phyloP scores from a whole-genome alignment of 2,113 vertebrate species.

The Brachyhypopomus gauderio region DNA sequence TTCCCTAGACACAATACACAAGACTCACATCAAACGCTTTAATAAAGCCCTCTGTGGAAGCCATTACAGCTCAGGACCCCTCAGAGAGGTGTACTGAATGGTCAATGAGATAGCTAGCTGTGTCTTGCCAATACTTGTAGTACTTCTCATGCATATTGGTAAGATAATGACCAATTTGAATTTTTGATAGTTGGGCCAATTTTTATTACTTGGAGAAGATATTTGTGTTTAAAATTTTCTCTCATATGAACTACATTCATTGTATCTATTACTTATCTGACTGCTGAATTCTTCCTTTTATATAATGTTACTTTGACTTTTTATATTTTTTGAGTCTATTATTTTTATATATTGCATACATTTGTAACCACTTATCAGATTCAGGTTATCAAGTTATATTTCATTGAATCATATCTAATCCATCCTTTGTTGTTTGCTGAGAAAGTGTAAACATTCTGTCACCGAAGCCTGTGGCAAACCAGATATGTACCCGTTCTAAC shows the following conservation, averaged over 20 bases:
- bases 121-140: background rate
- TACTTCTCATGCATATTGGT: background rate
- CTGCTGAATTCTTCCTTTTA: too few species aligned
- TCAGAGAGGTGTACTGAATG: background rate
- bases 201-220: background rate
- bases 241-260: too few species aligned
- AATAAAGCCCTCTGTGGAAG: conserved; percentile 1
- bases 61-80: background rate
- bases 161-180: background rate
- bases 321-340: too few species aligned
- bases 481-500: background rate
- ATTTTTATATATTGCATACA: too few species aligned
- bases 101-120: background rate
- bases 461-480: background rate
- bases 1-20: background rate
- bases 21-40: background rate
- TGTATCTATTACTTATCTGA: too few species aligned
- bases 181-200: background rate
- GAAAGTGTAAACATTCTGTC: conserved; percentile 4
- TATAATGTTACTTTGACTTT: too few species aligned
- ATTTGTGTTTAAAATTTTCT: too few species aligned
- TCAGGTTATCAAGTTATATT: too few species aligned
- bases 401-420: background rate
- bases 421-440: background rate
- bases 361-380: too few species aligned